Percentiles rank a stretch among this genome's conserved stretches.
These are phyloP conservation scores for Troides aeacus DNA, from an alignment of 2,888 invertebrate species.

Conservation along the genomic window DNA sequence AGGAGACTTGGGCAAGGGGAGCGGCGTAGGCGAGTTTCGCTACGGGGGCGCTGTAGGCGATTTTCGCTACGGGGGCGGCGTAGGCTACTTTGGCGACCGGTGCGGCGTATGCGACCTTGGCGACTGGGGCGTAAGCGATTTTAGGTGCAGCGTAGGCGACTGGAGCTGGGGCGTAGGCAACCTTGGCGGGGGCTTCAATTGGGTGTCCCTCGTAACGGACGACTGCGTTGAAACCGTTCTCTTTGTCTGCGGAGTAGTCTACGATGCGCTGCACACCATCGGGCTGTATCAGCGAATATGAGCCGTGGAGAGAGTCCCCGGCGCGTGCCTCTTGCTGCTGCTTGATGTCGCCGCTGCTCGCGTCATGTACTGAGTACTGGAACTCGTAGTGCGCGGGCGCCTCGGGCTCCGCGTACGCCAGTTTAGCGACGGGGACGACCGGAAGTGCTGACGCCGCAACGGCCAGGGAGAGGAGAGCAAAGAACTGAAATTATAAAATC, in stretches of 20 bases:
- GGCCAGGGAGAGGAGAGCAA: slow-evolving; percentile 56
- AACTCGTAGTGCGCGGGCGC: slow-evolving; percentile 69
- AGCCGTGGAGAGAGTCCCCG: slow-evolving; percentile 69
- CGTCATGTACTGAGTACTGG: slow-evolving; percentile 69
- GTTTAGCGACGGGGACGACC: slow-evolving; percentile 50
- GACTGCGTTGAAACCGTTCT: slow-evolving; percentile 69
- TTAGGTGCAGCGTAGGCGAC: slow-evolving; percentile 43
- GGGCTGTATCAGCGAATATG: slow-evolving; percentile 72
- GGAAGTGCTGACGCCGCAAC: slow-evolving; percentile 41
- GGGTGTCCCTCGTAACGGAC: slow-evolving; percentile 71
- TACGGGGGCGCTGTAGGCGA: slow-evolving; percentile 44
- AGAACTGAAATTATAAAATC: slow-evolving; percentile 44
- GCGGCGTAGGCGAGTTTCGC: slow-evolving; percentile 36
- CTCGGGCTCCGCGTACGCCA: slow-evolving; percentile 58
- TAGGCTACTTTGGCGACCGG: slow-evolving; percentile 46
- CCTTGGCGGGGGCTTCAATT: slow-evolving; percentile 38
- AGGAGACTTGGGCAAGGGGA: slow-evolving; percentile 54
- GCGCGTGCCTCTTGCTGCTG: slow-evolving; percentile 68
- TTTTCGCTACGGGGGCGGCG: slow-evolving; percentile 42
- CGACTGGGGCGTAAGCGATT: slow-evolving; percentile 48
- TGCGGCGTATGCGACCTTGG: slow-evolving; percentile 44
- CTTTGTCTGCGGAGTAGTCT: slow-evolving; percentile 68
- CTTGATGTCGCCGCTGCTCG: slow-evolving; percentile 69
- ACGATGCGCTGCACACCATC: slow-evolving; percentile 71
- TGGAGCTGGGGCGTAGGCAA: slow-evolving; percentile 37